phyloP scores from a whole-genome alignment of 2,888 invertebrate species.

The Drosophila nr. perissopoda region DNA sequence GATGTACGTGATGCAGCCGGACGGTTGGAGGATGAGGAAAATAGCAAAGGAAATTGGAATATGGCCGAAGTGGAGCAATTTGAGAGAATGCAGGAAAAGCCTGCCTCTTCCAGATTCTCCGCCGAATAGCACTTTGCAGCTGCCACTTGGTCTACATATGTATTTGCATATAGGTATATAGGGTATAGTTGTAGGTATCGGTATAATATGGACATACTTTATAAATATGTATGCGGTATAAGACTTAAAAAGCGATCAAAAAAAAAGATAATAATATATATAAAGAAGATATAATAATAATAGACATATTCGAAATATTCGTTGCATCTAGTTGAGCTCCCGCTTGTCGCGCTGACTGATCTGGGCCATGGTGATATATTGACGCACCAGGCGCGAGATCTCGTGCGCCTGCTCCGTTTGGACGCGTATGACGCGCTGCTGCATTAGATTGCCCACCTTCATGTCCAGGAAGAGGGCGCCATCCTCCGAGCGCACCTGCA shows the following conservation, averaged over 20 bases:
- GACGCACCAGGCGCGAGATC: slow-evolving; percentile 97
- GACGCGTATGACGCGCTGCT: slow-evolving; percentile 96
- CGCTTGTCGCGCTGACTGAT: slow-evolving; percentile 84
- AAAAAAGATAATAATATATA: slow-evolving; percentile 35
- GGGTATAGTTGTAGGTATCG: slow-evolving; percentile 23
- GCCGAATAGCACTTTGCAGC: slow-evolving; percentile 11
- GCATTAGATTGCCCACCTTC: slow-evolving; percentile 98
- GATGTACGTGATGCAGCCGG: slow-evolving; percentile 12
- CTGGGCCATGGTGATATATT: slow-evolving; percentile 97
- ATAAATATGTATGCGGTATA: slow-evolving; percentile 26
- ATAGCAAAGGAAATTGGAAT: slow-evolving; percentile 29
- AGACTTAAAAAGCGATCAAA: slow-evolving; percentile 50
- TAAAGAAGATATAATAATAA: slow-evolving; percentile 35
- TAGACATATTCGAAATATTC: slow-evolving; percentile 47
- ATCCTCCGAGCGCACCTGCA: slow-evolving; percentile 93
- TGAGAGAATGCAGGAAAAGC: slow-evolving; percentile 6
- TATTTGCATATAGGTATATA: slow-evolving; percentile 2
- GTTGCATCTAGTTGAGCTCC: slow-evolving; percentile 72
- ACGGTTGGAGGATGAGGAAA: neutral
- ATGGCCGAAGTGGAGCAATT: slow-evolving; percentile 48
- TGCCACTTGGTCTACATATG: slow-evolving; percentile 31
- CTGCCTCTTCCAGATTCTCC: slow-evolving; percentile 1
- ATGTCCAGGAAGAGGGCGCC: slow-evolving; percentile 97
- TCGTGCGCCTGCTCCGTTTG: slow-evolving; percentile 99
- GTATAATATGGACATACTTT: slow-evolving; percentile 24